Evolutionary conservation across 2,797 vertebrate genomes (phyloP).

Genomic region (Eidolon dupreanum): DNA sequence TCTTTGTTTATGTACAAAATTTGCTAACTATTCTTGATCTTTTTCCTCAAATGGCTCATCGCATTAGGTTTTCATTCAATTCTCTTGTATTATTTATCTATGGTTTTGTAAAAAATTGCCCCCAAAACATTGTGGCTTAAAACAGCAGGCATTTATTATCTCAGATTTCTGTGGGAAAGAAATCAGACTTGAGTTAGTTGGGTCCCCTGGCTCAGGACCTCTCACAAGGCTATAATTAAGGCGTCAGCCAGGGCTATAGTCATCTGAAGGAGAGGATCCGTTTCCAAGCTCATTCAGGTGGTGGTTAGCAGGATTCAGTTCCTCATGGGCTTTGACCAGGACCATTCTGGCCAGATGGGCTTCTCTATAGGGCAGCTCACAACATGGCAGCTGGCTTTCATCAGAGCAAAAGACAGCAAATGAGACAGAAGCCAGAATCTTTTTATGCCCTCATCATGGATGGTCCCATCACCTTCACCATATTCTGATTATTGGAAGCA

Average conservation of each 20-base stretch:
- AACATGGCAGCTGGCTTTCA: not conserved
- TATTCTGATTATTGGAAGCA: slow-evolving; percentile 21
- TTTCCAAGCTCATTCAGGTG: not conserved
- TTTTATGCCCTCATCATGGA: not conserved
- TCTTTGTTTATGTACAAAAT: not conserved
- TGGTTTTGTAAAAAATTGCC: not conserved
- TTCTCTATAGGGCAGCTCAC: not conserved
- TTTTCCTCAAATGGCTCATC: not conserved
- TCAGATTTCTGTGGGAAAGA: not conserved
- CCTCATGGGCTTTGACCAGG: not conserved
- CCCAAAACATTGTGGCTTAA: not conserved
- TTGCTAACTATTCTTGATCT: slow-evolving; percentile 10
- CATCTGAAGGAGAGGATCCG: not conserved
- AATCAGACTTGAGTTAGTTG: not conserved
- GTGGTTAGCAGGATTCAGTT: not conserved
- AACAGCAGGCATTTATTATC: not conserved
- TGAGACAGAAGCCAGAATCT: not conserved
- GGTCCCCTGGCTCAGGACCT: not conserved
- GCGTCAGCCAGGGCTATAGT: not conserved
- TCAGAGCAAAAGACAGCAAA: not conserved
- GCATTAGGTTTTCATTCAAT: not conserved
- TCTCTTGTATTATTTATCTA: not conserved
- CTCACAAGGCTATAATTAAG: not conserved
- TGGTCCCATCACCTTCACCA: not conserved
- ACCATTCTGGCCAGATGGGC: not conserved